Base-by-base conservation (phyloP, 2,888 invertebrate genomes). In the Lithosia quadra region DNA sequence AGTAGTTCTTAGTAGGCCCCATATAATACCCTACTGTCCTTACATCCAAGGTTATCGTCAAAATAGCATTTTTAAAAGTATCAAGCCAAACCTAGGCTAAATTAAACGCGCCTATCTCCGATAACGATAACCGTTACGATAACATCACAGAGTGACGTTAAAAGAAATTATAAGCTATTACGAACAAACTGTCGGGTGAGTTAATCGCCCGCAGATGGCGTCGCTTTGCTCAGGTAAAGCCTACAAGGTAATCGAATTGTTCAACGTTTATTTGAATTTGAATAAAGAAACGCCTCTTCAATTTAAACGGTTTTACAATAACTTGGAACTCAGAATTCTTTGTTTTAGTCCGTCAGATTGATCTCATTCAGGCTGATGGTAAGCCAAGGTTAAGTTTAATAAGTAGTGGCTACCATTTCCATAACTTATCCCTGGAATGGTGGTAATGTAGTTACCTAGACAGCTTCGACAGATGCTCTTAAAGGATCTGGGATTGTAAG, bases 91-190 rank as follows among this genome's bases (percentile, higher is more conserved):
- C 57, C 75, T 69, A 60, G 63, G 53, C 57, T 49, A 53, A 72
- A 67, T 62, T 49, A 65, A 69, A n/a, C 22, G 9, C 22, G 21
- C 63, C 71, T 71, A 71, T 74, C 73, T 66, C 43, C 72, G 43
- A 73, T 78, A 79, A 63, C 67, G 43, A 43, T 80, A 63, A 74
- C 71, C 73, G 65, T 78, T 75, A 80, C 60, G 63, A 71, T 80
- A 70, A 75, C 72, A 72, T 73, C 71, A 72, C 21, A 72, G 55
- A 59, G 59, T 28, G 59, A 43, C 70, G 71, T 79, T 75, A 68
- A 71, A 80, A 75, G 70, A 69, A 80, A 71, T 79, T 73, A 79
- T 80, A 71, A 70, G 60, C 71, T 58, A 74, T 79, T 81, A 65
- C 65, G 67, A 65, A 73, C 65, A 73, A 81, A 74, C 24, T 72